These are phyloP conservation scores for Drosophila niveifrons DNA, from an alignment of 2,888 invertebrate genomes.

Conservation along the genomic window DNA sequence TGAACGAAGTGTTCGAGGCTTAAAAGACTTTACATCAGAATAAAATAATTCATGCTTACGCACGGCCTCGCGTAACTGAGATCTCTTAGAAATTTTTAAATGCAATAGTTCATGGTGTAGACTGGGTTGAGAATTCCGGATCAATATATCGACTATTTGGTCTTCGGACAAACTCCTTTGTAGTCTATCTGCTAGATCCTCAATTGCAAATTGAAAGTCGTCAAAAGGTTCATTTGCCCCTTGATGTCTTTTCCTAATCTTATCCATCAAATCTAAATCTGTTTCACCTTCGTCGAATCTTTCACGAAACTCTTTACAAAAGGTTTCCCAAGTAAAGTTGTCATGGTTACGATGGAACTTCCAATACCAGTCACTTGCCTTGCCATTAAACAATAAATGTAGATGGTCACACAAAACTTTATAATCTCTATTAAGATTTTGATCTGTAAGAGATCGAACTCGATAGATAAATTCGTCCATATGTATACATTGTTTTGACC, in stretches of 20 bases:
- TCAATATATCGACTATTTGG: neutral
- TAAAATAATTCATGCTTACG: constrained; percentile 2
- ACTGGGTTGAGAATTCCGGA: neutral
- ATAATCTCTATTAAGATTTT: too few species aligned
- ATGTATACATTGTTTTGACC: too few species aligned
- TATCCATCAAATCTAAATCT: neutral
- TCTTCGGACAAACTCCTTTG: neutral
- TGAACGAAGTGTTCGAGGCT: neutral
- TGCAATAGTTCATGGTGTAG: neutral
- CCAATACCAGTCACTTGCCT: too few species aligned
- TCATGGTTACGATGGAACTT: too few species aligned
- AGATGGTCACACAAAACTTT: too few species aligned
- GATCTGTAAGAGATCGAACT: too few species aligned
- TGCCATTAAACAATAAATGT: too few species aligned
- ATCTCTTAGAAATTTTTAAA: neutral
- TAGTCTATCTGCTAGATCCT: neutral
- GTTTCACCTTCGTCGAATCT: neutral
- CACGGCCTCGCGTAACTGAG: neutral
- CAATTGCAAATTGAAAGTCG: neutral
- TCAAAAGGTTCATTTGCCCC: constrained; percentile 1
- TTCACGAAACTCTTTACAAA: neutral
- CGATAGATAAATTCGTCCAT: too few species aligned
- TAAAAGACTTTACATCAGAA: neutral
- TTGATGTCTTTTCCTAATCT: neutral
- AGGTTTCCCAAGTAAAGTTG: neutral